These are phyloP conservation scores for Stenichneumon culpator DNA, from an alignment of 2,888 invertebrate species.

Conservation along the genomic window DNA sequence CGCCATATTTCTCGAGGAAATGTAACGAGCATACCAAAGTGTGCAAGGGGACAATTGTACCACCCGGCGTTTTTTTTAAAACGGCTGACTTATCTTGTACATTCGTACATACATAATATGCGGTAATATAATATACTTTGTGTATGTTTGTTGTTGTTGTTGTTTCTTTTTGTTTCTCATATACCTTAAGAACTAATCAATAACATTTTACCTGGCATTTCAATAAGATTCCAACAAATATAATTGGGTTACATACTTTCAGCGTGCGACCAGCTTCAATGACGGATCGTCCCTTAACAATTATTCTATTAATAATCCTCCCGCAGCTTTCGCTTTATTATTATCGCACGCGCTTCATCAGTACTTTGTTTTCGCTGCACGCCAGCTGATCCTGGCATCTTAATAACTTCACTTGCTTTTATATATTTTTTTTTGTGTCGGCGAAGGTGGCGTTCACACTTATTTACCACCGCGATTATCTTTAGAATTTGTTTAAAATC, in stretches of 20 bases:
- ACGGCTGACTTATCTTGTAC: constrained; percentile 52
- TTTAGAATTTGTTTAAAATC: constrained; percentile 62
- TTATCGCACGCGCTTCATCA: constrained; percentile 60
- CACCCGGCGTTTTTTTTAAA: constrained; percentile 9
- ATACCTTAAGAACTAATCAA: constrained; percentile 75
- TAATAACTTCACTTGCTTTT: constrained; percentile 29
- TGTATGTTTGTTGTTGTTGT: constrained; percentile 50
- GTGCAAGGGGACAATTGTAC: background rate
- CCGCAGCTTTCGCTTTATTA: constrained; percentile 50
- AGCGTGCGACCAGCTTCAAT: constrained; percentile 74
- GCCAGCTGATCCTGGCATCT: constrained; percentile 48
- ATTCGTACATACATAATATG: constrained; percentile 69
- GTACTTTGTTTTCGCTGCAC: constrained; percentile 28
- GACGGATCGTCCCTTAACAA: constrained; percentile 73
- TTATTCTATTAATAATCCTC: constrained; percentile 61
- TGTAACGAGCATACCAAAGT: background rate
- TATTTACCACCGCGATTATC: constrained; percentile 47
- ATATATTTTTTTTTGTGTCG: constrained; percentile 64
- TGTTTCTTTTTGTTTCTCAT: constrained; percentile 47
- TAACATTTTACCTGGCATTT: constrained; percentile 77
- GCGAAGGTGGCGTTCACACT: constrained; percentile 46
- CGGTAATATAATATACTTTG: constrained; percentile 62
- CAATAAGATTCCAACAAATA: constrained; percentile 77
- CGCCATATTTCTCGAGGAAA: constrained; percentile 1
- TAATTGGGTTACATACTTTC: constrained; percentile 80